Conservation (phyloP, 1,140 invertebrate species). For the Riptortus pedestris region DNA sequence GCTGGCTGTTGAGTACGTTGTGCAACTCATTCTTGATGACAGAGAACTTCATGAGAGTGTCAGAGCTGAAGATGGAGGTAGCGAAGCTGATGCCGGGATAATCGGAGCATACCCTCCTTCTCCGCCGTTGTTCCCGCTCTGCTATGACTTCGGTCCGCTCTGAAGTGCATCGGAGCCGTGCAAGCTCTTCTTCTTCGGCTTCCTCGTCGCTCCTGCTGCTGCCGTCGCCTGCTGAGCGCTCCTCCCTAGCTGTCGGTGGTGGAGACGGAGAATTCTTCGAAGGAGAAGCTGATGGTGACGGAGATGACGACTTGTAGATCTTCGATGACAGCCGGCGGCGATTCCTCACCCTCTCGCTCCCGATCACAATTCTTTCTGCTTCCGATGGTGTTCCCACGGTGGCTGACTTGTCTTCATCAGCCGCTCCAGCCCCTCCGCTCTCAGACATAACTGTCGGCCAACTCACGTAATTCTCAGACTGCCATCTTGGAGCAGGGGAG, state of each 20-base stretch:
- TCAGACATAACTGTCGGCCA: constrained; percentile 14
- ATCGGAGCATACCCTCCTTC: constrained; percentile 61
- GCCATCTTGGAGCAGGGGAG: constrained; percentile 39
- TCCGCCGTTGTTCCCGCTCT: constrained; percentile 62
- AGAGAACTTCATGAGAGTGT: constrained; percentile 95
- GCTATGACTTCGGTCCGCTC: constrained; percentile 77
- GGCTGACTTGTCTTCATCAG: background rate
- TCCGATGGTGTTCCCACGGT: too few species aligned
- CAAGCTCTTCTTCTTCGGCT: constrained; percentile 58
- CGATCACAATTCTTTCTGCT: background rate
- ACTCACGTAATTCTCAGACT: constrained; percentile 31
- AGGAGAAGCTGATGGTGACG: constrained; percentile 35
- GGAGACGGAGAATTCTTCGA: constrained; percentile 34
- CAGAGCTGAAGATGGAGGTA: constrained; percentile 85
- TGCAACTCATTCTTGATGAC: constrained; percentile 93
- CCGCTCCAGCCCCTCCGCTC: background rate
- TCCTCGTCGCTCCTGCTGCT: constrained; percentile 42
- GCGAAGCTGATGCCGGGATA: constrained; percentile 87
- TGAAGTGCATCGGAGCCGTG: constrained; percentile 71
- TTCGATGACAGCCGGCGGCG: constrained; percentile 21
- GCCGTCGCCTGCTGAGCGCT: constrained; percentile 37
- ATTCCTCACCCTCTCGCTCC: background rate
- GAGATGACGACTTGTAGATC: constrained; percentile 17
- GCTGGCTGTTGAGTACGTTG: constrained; percentile 91
- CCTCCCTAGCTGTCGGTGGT: constrained; percentile 3